Conservation (phyloP, 2,888 invertebrate genomes). For the Netelia melanura region DNA sequence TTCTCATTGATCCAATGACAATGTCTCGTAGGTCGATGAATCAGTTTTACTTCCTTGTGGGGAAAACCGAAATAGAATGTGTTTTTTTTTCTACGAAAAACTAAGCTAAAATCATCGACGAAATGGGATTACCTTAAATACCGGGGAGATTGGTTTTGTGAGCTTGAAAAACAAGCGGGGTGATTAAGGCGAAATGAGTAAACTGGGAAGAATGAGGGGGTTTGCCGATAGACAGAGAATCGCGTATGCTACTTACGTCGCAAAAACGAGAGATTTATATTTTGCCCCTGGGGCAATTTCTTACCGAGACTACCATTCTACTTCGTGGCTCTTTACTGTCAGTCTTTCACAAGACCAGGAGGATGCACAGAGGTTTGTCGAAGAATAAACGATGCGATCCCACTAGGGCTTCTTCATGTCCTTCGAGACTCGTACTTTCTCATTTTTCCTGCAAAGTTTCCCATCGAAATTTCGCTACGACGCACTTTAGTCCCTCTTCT, state of each 20-base stretch:
- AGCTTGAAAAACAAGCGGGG: neutral
- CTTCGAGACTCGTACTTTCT: slow-evolving; percentile 7
- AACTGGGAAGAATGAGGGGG: neutral
- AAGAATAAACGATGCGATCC: neutral
- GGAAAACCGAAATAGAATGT: no score
- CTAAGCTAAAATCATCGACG: no score
- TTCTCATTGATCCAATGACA: no score
- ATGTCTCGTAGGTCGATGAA: no score
- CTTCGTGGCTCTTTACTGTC: slow-evolving; percentile 13
- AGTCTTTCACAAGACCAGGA: slow-evolving; percentile 8
- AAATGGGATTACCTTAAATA: no score
- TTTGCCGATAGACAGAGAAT: neutral
- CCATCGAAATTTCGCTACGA: slow-evolving; percentile 3
- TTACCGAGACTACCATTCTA: slow-evolving; percentile 23
- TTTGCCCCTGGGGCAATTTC: slow-evolving; percentile 32
- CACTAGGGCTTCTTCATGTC: neutral
- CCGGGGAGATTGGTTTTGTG: slow-evolving; percentile 25
- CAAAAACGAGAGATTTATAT: slow-evolving; percentile 46
- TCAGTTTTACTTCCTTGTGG: no score
- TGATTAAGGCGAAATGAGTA: neutral
- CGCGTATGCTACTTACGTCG: neutral
- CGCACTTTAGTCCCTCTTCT: neutral
- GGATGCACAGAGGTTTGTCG: neutral
- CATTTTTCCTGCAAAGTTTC: slow-evolving; percentile 46
- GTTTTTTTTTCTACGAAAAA: no score